phyloP scores from a whole-genome alignment of 2,797 vertebrate species.

The Petrocephalus sullivani region DNA sequence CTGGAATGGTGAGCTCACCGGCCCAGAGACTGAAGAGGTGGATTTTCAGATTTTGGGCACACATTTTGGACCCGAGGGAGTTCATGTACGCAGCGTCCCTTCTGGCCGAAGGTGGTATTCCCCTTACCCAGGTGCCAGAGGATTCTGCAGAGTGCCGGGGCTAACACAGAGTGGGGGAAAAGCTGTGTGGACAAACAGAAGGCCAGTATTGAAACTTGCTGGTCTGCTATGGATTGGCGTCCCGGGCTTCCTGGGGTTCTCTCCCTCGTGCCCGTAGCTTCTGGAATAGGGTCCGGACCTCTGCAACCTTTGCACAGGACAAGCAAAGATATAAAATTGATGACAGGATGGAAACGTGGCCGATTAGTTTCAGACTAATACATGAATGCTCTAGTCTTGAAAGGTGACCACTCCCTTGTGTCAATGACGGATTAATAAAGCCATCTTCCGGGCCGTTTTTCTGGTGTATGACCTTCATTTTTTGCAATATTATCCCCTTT shows the following conservation, averaged over 20 bases:
- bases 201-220: background rate
- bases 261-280: background rate
- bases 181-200: background rate
- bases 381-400: background rate
- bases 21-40: background rate
- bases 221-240: background rate
- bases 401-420: conserved; percentile 17
- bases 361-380: background rate
- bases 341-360: background rate
- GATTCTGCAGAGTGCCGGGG: background rate
- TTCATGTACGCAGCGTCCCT: background rate
- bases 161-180: background rate
- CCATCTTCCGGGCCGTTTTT: conserved; percentile 29
- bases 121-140: background rate
- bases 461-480: conserved; percentile 30
- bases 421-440: conserved; percentile 31
- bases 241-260: background rate
- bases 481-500: conserved; percentile 23
- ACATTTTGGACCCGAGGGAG: background rate
- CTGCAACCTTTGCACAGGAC: background rate
- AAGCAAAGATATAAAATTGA: background rate
- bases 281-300: background rate
- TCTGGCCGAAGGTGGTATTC: background rate
- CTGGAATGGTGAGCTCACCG: background rate
- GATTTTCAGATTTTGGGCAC: background rate